Percentiles rank a stretch among this genome's conserved stretches.
Evolutionary conservation across 2,888 invertebrate species (phyloP).

Genomic region (Opisthograptis luteolata): DNA sequence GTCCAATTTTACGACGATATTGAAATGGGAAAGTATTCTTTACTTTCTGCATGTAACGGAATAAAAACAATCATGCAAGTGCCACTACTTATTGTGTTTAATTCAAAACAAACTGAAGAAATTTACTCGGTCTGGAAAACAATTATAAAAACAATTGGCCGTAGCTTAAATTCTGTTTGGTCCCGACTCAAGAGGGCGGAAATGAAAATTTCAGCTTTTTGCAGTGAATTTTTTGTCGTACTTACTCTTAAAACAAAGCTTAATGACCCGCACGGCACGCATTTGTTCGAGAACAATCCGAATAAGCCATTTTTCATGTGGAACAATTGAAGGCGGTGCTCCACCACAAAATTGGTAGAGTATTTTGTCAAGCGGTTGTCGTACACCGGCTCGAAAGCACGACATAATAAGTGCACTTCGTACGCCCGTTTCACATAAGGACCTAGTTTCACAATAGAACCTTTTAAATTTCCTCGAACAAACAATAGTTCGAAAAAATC

Average conservation of each 20-base stretch:
- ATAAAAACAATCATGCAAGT: conserved; percentile 35
- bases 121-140: conserved; percentile 45
- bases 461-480: conserved; percentile 14
- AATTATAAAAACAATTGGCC: conserved; percentile 70
- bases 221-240: conserved; percentile 75
- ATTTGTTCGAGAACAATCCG: conserved; percentile 82
- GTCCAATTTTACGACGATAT: conserved; percentile 43
- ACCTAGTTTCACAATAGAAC: conserved; percentile 18
- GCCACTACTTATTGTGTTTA: conserved; percentile 42
- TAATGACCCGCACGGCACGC: conserved; percentile 83
- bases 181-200: conserved; percentile 69
- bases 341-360: conserved; percentile 81
- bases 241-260: conserved; percentile 81
- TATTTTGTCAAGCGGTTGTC: conserved; percentile 83
- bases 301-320: conserved; percentile 82
- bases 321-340: conserved; percentile 82
- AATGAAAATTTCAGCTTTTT: conserved; percentile 72
- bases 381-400: conserved; percentile 62
- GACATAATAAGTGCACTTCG: conserved; percentile 72
- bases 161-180: conserved; percentile 65
- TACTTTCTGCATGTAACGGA: conserved; percentile 25
- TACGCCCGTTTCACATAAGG: conserved; percentile 48
- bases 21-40: conserved; percentile 31
- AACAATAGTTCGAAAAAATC: conserved; percentile 2
- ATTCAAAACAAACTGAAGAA: conserved; percentile 44